These are phyloP conservation scores for Syrista parreyssii DNA, from an alignment of 2,888 invertebrate genomes.

Conservation along the genomic window DNA sequence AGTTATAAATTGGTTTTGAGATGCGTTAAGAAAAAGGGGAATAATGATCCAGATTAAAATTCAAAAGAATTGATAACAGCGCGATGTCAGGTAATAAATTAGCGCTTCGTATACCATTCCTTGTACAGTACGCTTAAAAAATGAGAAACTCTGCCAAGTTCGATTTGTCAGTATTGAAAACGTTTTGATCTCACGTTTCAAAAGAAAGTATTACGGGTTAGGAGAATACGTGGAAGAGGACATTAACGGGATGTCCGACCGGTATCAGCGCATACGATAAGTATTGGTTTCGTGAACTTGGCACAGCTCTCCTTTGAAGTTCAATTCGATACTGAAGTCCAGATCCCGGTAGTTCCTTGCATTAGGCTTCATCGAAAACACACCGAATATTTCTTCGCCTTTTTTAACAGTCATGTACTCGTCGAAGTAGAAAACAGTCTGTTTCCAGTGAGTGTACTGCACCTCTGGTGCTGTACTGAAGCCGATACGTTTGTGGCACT, in stretches of 20 bases:
- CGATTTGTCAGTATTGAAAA: background rate
- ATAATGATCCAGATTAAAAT: background rate
- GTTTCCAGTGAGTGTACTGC: conserved; percentile 99
- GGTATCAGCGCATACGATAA: conserved; percentile 88
- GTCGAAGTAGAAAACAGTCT: conserved; percentile 97
- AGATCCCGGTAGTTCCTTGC: conserved; percentile 96
- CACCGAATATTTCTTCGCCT: conserved; percentile 92
- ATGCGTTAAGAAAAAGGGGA: background rate
- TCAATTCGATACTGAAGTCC: conserved; percentile 93
- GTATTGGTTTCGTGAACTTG: conserved; percentile 87
- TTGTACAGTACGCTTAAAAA: background rate
- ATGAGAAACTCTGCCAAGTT: background rate
- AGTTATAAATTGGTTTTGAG: background rate
- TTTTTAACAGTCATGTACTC: conserved; percentile 98
- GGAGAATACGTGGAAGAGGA: conserved; percentile 15
- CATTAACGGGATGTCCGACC: background rate
- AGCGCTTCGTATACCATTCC: conserved; percentile 2
- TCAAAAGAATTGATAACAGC: background rate
- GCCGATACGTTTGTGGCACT: conserved; percentile 98
- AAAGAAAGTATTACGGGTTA: conserved; percentile 7
- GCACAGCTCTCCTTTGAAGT: conserved; percentile 91
- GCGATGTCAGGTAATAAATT: background rate
- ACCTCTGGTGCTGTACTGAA: conserved; percentile 99
- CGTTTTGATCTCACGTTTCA: background rate
- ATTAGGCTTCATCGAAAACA: conserved; percentile 95